Evolutionary conservation across 2,888 invertebrate genomes (phyloP).

Genomic region (Brachynemurus nebulosus): DNA sequence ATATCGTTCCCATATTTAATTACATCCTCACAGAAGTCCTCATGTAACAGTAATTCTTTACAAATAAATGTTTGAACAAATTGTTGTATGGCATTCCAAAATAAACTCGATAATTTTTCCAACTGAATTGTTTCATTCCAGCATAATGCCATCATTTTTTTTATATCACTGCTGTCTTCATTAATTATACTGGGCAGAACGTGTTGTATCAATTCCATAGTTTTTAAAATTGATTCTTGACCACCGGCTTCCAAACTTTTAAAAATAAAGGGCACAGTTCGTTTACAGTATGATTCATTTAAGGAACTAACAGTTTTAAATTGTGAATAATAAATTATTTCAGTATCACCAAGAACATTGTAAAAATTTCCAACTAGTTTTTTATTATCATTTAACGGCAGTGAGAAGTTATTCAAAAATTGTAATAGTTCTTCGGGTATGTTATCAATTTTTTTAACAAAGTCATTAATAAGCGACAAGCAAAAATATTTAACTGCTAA

Average conservation of each 20-base stretch:
- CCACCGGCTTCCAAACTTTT: not conserved
- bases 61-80: slow-evolving; percentile 29
- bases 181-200: not conserved
- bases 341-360: no score
- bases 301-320: no score
- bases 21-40: slow-evolving; percentile 5
- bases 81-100: slow-evolving; percentile 31
- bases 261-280: not conserved
- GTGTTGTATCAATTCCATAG: not conserved
- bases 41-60: slow-evolving; percentile 5
- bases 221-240: not conserved
- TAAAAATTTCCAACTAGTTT: no score
- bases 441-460: no score
- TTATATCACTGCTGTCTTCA: not conserved
- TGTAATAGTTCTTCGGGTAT: no score
- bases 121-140: slow-evolving; percentile 15
- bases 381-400: no score
- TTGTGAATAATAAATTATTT: no score
- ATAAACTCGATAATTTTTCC: slow-evolving; percentile 34
- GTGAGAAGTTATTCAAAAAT: no score
- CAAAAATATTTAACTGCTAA: no score
- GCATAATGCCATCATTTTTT: not conserved
- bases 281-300: not conserved
- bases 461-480: no score
- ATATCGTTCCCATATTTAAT: slow-evolving; percentile 24